These are phyloP conservation scores for Podarcis raffonei DNA, from an alignment of 2,113 vertebrate genomes.

Conservation along the genomic window DNA sequence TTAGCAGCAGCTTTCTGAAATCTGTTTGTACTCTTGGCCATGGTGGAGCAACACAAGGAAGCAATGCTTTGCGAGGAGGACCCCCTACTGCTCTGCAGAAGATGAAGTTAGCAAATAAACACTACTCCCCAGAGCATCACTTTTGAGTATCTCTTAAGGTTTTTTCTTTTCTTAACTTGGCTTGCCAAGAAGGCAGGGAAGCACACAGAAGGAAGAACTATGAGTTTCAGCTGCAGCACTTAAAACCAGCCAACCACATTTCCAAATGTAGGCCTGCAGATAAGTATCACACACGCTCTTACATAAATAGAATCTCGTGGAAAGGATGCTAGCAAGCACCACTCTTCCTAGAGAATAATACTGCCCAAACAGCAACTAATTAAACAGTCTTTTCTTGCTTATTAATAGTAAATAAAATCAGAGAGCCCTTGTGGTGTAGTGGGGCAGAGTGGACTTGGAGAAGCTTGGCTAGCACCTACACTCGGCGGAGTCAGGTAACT, in stretches of 20 bases:
- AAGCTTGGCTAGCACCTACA: neutral
- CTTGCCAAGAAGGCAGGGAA: neutral
- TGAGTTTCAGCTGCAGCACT: neutral
- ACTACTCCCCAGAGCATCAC: neutral
- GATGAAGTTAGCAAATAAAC: constrained; percentile 21
- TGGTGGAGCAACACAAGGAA: neutral
- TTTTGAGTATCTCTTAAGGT: neutral
- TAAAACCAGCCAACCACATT: constrained; percentile 11
- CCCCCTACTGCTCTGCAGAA: neutral
- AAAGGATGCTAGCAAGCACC: neutral
- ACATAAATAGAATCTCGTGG: constrained; percentile 9
- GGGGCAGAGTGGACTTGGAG: neutral
- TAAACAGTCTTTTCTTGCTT: constrained; percentile 28
- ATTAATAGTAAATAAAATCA: neutral
- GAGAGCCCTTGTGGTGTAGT: neutral
- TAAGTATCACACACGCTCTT: too few species aligned
- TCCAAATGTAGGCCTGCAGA: neutral
- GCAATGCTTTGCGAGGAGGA: neutral
- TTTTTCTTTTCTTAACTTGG: neutral
- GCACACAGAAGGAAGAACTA: neutral
- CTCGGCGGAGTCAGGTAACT: neutral
- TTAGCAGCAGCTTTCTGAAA: constrained; percentile 6
- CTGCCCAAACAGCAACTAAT: constrained; percentile 34
- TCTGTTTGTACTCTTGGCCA: neutral
- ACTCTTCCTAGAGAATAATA: constrained; percentile 20